These are phyloP conservation scores for Hirtodrosophila alboralis DNA, from an alignment of 2,888 invertebrate species.

Conservation along the genomic window DNA sequence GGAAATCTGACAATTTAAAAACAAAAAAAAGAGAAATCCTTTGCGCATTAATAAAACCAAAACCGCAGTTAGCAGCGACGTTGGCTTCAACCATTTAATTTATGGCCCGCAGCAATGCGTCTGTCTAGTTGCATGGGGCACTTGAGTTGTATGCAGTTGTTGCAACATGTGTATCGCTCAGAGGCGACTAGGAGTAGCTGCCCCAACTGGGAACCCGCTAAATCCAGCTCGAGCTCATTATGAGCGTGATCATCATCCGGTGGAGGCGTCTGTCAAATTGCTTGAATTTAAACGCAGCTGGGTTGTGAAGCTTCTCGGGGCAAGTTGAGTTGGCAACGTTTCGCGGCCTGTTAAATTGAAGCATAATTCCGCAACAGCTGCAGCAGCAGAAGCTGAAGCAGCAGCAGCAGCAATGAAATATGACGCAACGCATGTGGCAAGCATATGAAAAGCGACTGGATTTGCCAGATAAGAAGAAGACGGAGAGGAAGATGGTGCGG, in stretches of 20 bases:
- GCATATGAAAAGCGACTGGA: constrained; percentile 68
- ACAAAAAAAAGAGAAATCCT: constrained; percentile 2
- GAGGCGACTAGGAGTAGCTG: constrained; percentile 12
- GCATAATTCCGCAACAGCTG: constrained; percentile 61
- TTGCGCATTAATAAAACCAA: constrained; percentile 30
- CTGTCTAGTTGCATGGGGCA: constrained; percentile 33
- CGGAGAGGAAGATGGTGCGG: constrained; percentile 3
- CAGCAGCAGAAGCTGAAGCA: constrained; percentile 27
- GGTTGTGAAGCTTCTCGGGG: constrained; percentile 6
- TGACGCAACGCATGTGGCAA: constrained; percentile 68
- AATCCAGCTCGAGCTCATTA: constrained; percentile 56
- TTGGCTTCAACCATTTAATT: constrained; percentile 54
- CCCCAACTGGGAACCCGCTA: constrained; percentile 14
- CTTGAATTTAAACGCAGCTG: constrained; percentile 59
- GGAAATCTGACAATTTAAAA: neutral
- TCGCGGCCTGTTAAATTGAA: constrained; percentile 74
- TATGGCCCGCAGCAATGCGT: constrained; percentile 58
- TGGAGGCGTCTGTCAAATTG: constrained; percentile 65
- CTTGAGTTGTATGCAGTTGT: constrained; percentile 17
- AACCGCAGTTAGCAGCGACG: constrained; percentile 13
- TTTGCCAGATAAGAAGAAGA: constrained; percentile 37
- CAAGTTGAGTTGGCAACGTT: constrained; percentile 51
- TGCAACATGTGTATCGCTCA: constrained; percentile 57
- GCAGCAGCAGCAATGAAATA: constrained; percentile 60
- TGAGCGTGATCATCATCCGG: constrained; percentile 46